phyloP scores from a whole-genome alignment of 2,888 invertebrate genomes.

The Panopea generosa region DNA sequence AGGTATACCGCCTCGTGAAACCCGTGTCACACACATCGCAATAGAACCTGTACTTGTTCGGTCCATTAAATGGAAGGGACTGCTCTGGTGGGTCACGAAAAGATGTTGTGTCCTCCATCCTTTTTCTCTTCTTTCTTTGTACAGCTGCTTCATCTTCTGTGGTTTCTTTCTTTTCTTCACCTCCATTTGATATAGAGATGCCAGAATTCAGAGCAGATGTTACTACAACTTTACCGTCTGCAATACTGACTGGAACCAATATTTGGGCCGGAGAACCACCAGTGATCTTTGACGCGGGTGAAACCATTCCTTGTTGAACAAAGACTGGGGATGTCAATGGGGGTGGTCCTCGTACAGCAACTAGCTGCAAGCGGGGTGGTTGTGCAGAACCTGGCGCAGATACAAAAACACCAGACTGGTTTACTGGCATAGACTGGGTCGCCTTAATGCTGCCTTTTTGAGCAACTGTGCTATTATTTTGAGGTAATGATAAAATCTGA shows the following conservation, averaged over 20 bases:
- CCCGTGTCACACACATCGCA: conserved; percentile 63
- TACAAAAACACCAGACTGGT: not conserved
- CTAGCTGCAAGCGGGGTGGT: not conserved
- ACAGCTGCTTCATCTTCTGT: not conserved
- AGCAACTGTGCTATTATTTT: conserved; percentile 5
- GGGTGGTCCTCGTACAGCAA: not conserved
- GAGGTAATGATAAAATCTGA: conserved; percentile 17
- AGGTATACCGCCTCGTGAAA: conserved; percentile 56
- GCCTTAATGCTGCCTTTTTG: conserved; percentile 10
- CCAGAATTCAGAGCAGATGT: not conserved
- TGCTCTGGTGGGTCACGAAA: conserved; percentile 59
- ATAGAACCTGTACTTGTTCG: conserved; percentile 58
- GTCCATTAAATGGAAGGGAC: conserved; percentile 60
- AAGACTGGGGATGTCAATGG: not conserved
- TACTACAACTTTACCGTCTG: not conserved
- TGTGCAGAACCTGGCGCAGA: too few species aligned
- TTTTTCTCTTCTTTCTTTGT: conserved; percentile 46
- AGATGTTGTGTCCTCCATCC: conserved; percentile 50
- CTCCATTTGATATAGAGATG: too few species aligned
- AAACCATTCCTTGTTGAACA: conserved; percentile 6
- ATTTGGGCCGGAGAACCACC: conserved; percentile 6
- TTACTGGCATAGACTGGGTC: conserved; percentile 10
- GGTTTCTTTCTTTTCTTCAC: not conserved
- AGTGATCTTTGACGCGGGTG: not conserved
- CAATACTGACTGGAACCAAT: conserved; percentile 4